These are phyloP conservation scores for Drosophila nigrodunni DNA, from an alignment of 1,140 invertebrate genomes.

Conservation along the genomic window DNA sequence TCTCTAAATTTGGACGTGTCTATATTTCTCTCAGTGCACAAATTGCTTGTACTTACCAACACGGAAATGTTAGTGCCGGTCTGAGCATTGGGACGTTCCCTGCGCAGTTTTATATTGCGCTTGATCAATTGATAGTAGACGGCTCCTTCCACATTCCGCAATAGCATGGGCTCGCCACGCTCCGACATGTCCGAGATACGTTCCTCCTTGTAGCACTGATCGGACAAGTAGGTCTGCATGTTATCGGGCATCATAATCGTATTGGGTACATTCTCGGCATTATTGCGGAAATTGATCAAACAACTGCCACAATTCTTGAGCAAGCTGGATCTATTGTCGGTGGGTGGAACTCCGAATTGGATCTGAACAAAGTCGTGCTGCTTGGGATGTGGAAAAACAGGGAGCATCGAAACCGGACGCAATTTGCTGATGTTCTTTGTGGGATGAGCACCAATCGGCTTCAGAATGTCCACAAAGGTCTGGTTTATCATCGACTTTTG, in stretches of 20 bases:
- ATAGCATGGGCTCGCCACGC: conserved; percentile 23
- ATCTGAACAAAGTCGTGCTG: conserved; percentile 26
- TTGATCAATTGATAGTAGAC: conserved; percentile 33
- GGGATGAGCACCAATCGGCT: conserved; percentile 37
- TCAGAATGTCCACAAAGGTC: conserved; percentile 46
- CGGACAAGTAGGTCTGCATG: conserved; percentile 15
- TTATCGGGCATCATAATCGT: too few species aligned
- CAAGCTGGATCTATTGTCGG: conserved; percentile 3
- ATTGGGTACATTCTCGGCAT: not conserved
- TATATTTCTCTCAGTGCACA: not conserved
- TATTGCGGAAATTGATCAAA: conserved; percentile 46
- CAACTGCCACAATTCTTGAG: conserved; percentile 52
- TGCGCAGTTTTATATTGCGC: conserved; percentile 42
- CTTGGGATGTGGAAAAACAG: conserved; percentile 44
- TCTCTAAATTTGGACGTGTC: not conserved
- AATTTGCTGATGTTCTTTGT: conserved; percentile 16
- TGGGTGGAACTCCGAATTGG: conserved; percentile 43
- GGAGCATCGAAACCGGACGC: conserved; percentile 27
- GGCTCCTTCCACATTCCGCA: conserved; percentile 1
- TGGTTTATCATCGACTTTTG: conserved; percentile 40
- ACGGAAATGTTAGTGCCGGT: conserved; percentile 20
- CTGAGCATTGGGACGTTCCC: conserved; percentile 39
- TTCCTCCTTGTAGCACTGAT: conserved; percentile 60
- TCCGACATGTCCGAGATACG: conserved; percentile 35
- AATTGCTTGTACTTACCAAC: conserved; percentile 37